A percentile compares a stretch with the other conserved stretches of the same genome.
Conservation (phyloP, 2,113 vertebrate genomes). For the Perca flavescens region DNA sequence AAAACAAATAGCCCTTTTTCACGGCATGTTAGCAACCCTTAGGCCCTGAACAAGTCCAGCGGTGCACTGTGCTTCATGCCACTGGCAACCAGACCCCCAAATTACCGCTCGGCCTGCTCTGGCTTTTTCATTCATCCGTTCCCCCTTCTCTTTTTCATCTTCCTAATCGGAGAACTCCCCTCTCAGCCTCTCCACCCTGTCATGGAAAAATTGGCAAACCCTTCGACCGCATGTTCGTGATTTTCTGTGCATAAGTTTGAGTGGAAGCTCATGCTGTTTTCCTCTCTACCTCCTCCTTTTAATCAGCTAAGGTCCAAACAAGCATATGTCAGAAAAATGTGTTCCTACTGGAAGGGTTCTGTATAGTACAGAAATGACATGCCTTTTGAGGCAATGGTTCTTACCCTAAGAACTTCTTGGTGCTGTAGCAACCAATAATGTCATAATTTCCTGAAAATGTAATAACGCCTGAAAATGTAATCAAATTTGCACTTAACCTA, state of each 20-base stretch:
- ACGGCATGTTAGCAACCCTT: constrained; percentile 38
- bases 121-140: constrained; percentile 31
- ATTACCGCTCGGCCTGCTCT: constrained; percentile 51
- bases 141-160: constrained; percentile 66
- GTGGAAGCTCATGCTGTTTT: constrained; percentile 21
- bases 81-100: constrained; percentile 67
- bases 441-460: too few species aligned
- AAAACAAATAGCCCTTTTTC: constrained; percentile 52
- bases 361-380: neutral
- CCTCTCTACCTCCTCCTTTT: constrained; percentile 31
- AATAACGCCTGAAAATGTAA: too few species aligned
- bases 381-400: neutral
- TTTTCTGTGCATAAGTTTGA: constrained; percentile 39
- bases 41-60: constrained; percentile 22
- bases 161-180: constrained; percentile 36
- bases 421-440: neutral
- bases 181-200: constrained; percentile 56
- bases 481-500: neutral
- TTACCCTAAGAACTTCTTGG: neutral
- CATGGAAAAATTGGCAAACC: constrained; percentile 43
- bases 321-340: constrained; percentile 16
- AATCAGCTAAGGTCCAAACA: constrained; percentile 21
- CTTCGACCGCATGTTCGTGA: constrained; percentile 35
- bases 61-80: constrained; percentile 22
- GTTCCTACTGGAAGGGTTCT: neutral